Conservation (phyloP, 2,113 vertebrate genomes). For the Cebidichthys violaceus region DNA sequence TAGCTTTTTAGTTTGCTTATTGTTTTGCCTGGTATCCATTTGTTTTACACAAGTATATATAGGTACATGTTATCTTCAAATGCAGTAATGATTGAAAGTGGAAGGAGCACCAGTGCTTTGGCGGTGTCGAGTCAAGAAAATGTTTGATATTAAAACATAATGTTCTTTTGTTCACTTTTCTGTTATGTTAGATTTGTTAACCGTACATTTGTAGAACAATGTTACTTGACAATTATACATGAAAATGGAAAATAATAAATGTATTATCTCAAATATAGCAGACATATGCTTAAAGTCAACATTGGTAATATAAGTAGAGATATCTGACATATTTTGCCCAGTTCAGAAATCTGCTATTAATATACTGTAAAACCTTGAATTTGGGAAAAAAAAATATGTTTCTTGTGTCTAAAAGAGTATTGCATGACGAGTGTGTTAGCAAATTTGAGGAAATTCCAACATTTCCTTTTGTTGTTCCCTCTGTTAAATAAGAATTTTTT, state of each 20-base stretch:
- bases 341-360: neutral
- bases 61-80: neutral
- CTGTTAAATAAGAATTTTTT: neutral
- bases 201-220: neutral
- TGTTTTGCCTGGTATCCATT: neutral
- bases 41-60: neutral
- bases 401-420: neutral
- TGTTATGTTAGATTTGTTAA: neutral
- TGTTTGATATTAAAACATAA: neutral
- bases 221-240: neutral
- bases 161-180: neutral
- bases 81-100: neutral
- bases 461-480: neutral
- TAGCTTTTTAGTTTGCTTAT: conserved; percentile 1
- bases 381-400: too few relatives aligned
- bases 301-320: neutral
- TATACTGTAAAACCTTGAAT: neutral
- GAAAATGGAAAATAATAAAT: neutral
- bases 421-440: neutral
- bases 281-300: neutral
- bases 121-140: neutral
- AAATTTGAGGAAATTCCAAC: neutral
- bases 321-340: neutral
- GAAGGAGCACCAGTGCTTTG: neutral
- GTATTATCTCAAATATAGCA: neutral